Evolutionary conservation across 2,113 vertebrate genomes (phyloP), one percentile per base, ranked within the genome.

Genomic region (Girardinichthys multiradiatus): DNA sequence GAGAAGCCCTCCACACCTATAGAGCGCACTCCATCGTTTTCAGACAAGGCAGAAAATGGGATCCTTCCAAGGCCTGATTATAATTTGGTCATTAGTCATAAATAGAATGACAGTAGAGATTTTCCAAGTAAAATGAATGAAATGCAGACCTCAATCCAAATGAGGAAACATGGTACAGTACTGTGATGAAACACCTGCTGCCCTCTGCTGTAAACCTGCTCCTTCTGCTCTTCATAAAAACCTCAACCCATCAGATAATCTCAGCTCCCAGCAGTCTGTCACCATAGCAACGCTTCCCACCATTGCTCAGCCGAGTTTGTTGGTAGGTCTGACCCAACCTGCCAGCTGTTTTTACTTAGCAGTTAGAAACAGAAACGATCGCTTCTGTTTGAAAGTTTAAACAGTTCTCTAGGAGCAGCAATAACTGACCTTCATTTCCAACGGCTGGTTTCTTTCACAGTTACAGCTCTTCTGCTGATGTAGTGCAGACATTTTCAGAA

Each of bases 251-350:
- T 12, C 74, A 61, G 67, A 68, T 51, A 35, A 58, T 61, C 72
- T 72, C 64, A 13, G 11, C 68, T 54, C 26, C 65, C 63, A 19
- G 76, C 65, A 73, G 85, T 77, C 80, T 78, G 85, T 87, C 62
- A 1, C 81, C 81, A 82, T 87, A 31, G 85, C 72, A 83, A 81
- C 75, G 0, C 51, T 62, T 30, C 64, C 37, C 66, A 63, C 66
- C 60, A 31, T 79, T 51, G 27, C 62, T 66, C 74, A 68, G 79
- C 73, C 69, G 82, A 64, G 21, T 70, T 68, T 68, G 65, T 12
- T 66, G 64, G 64, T 17, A 69, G 62, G 75, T 72, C 64, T 30
- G 66, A 75, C 79, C 72, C 13, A 71, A 67, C 37, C 63, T 30
- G 69, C 45, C 74, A 69, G 78, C 69, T 70, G n/a, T n/a, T n/a